phyloP scores from a whole-genome alignment of 2,888 invertebrate genomes.

The Cheilosia pagana region DNA sequence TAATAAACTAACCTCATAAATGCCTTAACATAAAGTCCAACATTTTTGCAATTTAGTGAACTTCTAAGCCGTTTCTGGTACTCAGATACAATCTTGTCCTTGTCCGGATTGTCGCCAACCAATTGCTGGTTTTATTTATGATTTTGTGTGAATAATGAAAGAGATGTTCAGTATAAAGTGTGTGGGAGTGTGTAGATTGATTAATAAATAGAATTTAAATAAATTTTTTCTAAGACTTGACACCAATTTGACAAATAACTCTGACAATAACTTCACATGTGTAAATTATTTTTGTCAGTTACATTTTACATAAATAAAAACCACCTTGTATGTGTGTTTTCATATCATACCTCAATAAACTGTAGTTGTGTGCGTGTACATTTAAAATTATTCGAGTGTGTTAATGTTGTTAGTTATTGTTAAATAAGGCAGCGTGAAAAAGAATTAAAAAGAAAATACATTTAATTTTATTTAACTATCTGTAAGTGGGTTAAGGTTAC shows the following conservation, averaged over 20 bases:
- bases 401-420: slow-evolving; percentile 34
- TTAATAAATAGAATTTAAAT: slow-evolving; percentile 13
- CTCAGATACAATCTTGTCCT: slow-evolving; percentile 90
- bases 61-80: slow-evolving; percentile 90
- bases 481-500: slow-evolving; percentile 11
- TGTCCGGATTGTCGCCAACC: slow-evolving; percentile 86
- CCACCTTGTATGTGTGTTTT: background rate
- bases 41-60: slow-evolving; percentile 91
- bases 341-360: slow-evolving; percentile 59
- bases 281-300: background rate
- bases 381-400: slow-evolving; percentile 11
- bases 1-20: slow-evolving; percentile 89
- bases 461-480: slow-evolving; percentile 17
- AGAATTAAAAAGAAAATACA: slow-evolving; percentile 40
- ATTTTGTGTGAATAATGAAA: slow-evolving; percentile 50
- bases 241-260: no score
- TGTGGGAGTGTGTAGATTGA: slow-evolving; percentile 23
- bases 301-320: slow-evolving; percentile 9
- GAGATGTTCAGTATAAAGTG: slow-evolving; percentile 58
- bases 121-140: slow-evolving; percentile 84
- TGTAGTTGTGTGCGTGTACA: slow-evolving; percentile 18
- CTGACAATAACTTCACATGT: background rate
- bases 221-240: background rate
- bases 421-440: slow-evolving; percentile 24
- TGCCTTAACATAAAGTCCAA: slow-evolving; percentile 91